Evolutionary conservation across 2,888 invertebrate genomes (phyloP), one percentile per base, ranked within the genome.

Genomic region (Meandrusa payeni): DNA sequence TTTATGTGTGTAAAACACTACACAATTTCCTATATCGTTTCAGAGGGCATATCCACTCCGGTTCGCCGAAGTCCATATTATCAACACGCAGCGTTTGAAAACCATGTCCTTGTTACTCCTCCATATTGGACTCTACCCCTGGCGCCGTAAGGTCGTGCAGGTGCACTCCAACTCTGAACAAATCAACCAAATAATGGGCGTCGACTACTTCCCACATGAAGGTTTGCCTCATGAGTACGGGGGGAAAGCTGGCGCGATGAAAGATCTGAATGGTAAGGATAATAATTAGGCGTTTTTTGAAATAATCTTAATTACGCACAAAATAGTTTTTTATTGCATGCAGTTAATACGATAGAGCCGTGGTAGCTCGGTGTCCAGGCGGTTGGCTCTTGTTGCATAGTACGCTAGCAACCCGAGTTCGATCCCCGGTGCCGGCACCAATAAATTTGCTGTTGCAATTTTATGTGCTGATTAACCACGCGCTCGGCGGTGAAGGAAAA

Each of bases 221-320:
- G 90, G 94, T 13, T 74, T 96, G 37, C 96, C 96, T 0, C 89
- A 90, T 50, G 96, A 96, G 62, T 96, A 95, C 62, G 96, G 95
- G 0, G 96, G 96, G 6, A 90, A 91, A 34, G 93, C 93, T 51
- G 95, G 95, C 0, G 90, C 91, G 39, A 89, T 94, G 61, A 89
- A 92, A 28, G 92, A 91, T 53, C 90, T 95, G 32, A 93, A 93
- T 67, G 91, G 93, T 92, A 38, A 43, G 12, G 19, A 19, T 23
- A 7, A 13, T 10, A n/a, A 38, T 37, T 7, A 23, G 31, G 2
- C 28, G 1, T 10, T 28, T n/a, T n/a, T n/a, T n/a, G n/a, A n/a
- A n/a, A n/a, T n/a, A n/a, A n/a, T n/a, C n/a, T n/a, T n/a, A n/a
- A n/a, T n/a, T n/a, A n/a, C n/a, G n/a, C n/a, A n/a, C n/a, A n/a